Conservation (phyloP, 2,113 vertebrate species). For the Ancistrus triradiatus region DNA sequence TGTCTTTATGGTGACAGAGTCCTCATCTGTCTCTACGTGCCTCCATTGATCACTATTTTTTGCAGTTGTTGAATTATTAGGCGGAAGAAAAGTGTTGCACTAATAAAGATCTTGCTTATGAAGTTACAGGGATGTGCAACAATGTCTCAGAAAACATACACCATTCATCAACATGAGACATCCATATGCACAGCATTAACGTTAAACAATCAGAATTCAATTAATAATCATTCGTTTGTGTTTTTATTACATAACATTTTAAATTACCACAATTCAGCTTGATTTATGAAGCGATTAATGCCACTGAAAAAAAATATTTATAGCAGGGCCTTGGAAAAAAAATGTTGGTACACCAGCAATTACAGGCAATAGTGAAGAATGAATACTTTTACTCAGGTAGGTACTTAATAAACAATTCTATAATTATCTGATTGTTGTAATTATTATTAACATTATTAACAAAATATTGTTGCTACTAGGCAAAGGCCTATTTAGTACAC, state of each 20-base stretch:
- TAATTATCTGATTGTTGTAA: neutral
- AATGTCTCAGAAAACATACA: conserved; percentile 59
- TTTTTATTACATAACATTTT: conserved; percentile 40
- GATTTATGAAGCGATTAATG: conserved; percentile 21
- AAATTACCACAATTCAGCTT: neutral
- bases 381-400: neutral
- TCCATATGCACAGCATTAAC: conserved; percentile 32
- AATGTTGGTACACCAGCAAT: conserved; percentile 1
- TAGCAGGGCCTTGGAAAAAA: neutral
- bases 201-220: conserved; percentile 18
- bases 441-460: neutral
- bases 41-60: conserved; percentile 80
- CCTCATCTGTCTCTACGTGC: conserved; percentile 75
- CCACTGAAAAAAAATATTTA: conserved; percentile 14
- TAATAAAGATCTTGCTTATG: conserved; percentile 73
- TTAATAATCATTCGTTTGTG: conserved; percentile 54
- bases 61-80: conserved; percentile 76
- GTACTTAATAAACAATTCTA: conserved; percentile 2
- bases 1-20: conserved; percentile 74
- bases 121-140: conserved; percentile 70
- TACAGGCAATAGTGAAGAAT: neutral
- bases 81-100: conserved; percentile 70
- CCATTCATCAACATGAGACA: conserved; percentile 35
- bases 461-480: too few species aligned
- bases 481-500: too few species aligned